phyloP scores from a whole-genome alignment of 2,888 invertebrate genomes.

The Cephus sareptanus region DNA sequence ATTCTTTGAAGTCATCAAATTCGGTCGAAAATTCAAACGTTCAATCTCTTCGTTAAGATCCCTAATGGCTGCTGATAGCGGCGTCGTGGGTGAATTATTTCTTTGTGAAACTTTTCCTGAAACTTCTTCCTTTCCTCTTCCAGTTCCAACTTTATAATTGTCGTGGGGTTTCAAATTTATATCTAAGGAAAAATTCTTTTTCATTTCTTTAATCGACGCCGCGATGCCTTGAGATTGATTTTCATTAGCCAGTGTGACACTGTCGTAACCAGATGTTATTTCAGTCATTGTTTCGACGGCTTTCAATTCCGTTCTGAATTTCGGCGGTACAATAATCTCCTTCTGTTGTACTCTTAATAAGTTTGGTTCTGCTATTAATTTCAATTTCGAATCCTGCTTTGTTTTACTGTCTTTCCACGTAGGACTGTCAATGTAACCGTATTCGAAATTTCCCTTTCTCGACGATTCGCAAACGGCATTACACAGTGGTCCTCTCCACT shows the following conservation, averaged over 20 bases:
- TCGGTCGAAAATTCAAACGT: not conserved
- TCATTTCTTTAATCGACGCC: not conserved
- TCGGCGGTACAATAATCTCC: slow-evolving; percentile 4
- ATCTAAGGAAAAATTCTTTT: not conserved
- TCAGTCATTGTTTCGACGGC: not conserved
- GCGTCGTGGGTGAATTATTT: not conserved
- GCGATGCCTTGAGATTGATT: not conserved
- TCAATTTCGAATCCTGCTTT: not conserved
- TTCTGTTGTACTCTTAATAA: slow-evolving; percentile 6
- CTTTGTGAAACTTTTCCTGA: not conserved
- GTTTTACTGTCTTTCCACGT: not conserved
- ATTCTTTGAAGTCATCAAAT: not conserved
- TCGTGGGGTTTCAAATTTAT: not conserved
- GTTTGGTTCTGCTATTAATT: not conserved
- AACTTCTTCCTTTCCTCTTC: not conserved
- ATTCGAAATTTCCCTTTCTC: not conserved
- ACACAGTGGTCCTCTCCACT: slow-evolving; percentile 15
- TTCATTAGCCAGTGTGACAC: not conserved
- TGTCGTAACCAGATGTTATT: not conserved
- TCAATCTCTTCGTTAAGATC: not conserved
- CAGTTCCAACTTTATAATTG: not conserved
- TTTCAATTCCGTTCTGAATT: slow-evolving; percentile 7
- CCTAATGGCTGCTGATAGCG: not conserved
- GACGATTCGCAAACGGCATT: not conserved
- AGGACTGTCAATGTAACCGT: not conserved